These are phyloP conservation scores for Hycleus cichorii DNA, from an alignment of 1,140 invertebrate species.

Conservation along the genomic window DNA sequence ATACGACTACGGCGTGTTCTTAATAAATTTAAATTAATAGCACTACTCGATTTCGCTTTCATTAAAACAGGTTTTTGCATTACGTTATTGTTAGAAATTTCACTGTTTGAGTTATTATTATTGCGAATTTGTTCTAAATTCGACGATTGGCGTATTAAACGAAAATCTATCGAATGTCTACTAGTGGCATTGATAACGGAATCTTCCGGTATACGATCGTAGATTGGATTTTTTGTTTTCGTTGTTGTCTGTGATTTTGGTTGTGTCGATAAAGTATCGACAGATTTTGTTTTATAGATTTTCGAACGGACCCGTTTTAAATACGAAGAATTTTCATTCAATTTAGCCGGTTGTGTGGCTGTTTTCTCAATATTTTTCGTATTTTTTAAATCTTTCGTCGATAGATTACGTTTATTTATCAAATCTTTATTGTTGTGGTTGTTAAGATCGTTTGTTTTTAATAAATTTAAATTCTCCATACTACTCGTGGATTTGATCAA, in stretches of 20 bases:
- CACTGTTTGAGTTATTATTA: slow-evolving; percentile 8
- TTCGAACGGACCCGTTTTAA: slow-evolving; percentile 38
- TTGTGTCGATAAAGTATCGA: slow-evolving; percentile 29
- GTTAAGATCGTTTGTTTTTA: slow-evolving; percentile 2
- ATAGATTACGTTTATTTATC: slow-evolving; percentile 6
- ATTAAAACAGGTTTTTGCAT: slow-evolving; percentile 32
- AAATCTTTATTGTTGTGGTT: background rate
- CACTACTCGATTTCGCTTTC: slow-evolving; percentile 40
- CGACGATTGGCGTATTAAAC: slow-evolving; percentile 35
- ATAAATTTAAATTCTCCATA: slow-evolving; percentile 1
- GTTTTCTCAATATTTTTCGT: background rate
- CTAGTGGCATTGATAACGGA: slow-evolving; percentile 16
- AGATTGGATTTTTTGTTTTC: slow-evolving; percentile 21
- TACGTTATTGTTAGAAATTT: slow-evolving; percentile 19
- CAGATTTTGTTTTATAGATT: slow-evolving; percentile 38
- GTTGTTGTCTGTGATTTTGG: slow-evolving; percentile 28
- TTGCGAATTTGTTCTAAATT: slow-evolving; percentile 35
- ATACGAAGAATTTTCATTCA: slow-evolving; percentile 32
- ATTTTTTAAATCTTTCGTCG: slow-evolving; percentile 2
- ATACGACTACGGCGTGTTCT: slow-evolving; percentile 24
- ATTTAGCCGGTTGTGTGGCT: background rate
- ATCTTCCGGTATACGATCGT: slow-evolving; percentile 29
- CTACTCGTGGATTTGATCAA: slow-evolving; percentile 9
- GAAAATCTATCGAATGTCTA: slow-evolving; percentile 28
- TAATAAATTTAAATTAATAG: slow-evolving; percentile 37